Conservation (phyloP, 2,797 vertebrate species). For the Tapera naevia region DNA sequence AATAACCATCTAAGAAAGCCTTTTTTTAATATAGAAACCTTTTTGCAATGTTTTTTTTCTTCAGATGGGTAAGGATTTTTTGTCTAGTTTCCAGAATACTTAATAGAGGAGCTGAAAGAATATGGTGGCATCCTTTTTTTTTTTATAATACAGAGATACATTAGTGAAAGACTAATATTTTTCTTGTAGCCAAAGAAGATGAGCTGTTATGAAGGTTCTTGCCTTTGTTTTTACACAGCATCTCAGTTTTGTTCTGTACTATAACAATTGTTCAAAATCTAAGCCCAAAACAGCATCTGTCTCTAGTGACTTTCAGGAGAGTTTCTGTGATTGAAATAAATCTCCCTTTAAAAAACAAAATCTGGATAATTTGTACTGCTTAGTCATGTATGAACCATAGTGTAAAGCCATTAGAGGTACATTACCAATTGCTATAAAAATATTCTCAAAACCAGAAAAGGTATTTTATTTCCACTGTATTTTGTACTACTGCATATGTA, state of each 20-base stretch:
- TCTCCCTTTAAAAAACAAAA: background rate
- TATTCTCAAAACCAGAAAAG: background rate
- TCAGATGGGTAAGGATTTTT: background rate
- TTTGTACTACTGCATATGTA: background rate
- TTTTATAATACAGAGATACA: background rate
- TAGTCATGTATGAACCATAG: background rate
- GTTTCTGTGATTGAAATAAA: background rate
- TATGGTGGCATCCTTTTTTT: background rate
- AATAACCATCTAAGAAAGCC: background rate
- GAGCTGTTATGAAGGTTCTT: background rate
- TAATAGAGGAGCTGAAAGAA: background rate
- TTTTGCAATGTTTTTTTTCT: background rate
- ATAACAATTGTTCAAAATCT: background rate
- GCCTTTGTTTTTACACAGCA: background rate
- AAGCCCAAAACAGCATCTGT: background rate
- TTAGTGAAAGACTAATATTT: background rate
- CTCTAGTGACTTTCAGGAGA: background rate
- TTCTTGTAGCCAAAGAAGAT: background rate
- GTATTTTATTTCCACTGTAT: background rate
- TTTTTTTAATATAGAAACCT: background rate
- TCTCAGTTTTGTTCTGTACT: conserved; percentile 17
- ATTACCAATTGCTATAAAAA: background rate
- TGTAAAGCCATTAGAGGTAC: background rate
- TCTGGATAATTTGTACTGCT: background rate
- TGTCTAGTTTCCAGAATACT: background rate